These are phyloP conservation scores for Aphaenogaster ashmeadi DNA, from an alignment of 1,140 invertebrate genomes.

Conservation along the genomic window DNA sequence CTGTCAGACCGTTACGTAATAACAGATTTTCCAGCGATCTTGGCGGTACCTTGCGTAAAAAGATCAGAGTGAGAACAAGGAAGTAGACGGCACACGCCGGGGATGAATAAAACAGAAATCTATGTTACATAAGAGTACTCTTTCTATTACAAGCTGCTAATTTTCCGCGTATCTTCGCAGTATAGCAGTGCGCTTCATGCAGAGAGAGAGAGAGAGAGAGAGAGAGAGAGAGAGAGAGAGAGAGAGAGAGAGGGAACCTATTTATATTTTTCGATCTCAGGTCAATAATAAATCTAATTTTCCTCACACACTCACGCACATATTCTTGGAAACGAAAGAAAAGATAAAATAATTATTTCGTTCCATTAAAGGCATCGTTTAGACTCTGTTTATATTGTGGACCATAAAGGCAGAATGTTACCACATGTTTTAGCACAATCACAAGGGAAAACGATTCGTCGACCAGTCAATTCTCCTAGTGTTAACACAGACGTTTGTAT, in stretches of 20 bases:
- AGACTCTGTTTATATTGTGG: not conserved
- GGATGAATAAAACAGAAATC: constrained; percentile 53
- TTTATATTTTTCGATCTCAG: not conserved
- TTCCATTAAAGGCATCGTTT: not conserved
- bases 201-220: too few species aligned
- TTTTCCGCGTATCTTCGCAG: constrained; percentile 21
- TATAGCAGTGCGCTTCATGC: not conserved
- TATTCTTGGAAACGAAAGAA: not conserved
- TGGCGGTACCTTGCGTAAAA: constrained; percentile 38
- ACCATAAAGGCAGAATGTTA: not conserved
- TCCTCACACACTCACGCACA: not conserved
- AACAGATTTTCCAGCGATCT: constrained; percentile 60
- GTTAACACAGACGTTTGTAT: constrained; percentile 59
- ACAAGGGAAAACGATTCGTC: constrained; percentile 26
- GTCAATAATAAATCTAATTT: not conserved
- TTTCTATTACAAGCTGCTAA: constrained; percentile 23
- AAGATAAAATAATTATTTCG: not conserved
- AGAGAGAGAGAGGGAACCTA: not conserved
- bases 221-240: too few species aligned
- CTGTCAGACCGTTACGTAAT: constrained; percentile 53
- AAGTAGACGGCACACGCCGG: constrained; percentile 37
- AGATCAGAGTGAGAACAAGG: constrained; percentile 51
- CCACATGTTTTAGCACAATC: not conserved
- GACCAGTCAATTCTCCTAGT: constrained; percentile 17
- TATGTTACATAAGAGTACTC: constrained; percentile 36